A percentile compares a stretch with the other conserved stretches of the same genome.
Conservation (phyloP, 2,888 invertebrate genomes). For the Leptinotarsa haldemani region DNA sequence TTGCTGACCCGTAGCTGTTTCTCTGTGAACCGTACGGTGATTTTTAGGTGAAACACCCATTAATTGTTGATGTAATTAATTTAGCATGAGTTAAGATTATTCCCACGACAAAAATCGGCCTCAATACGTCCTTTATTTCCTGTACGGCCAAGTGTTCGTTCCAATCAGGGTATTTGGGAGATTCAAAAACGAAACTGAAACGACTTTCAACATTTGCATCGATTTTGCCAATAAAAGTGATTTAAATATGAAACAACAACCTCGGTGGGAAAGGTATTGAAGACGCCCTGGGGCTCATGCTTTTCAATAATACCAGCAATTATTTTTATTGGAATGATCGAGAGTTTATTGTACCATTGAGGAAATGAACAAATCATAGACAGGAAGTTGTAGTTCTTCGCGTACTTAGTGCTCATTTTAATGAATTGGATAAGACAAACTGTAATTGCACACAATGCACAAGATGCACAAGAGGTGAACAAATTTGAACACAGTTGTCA, state of each 20-base stretch:
- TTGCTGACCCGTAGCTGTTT: constrained; percentile 33
- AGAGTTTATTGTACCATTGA: constrained; percentile 12
- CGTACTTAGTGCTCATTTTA: neutral
- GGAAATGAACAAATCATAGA: neutral
- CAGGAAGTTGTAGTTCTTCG: neutral
- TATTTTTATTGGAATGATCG: neutral
- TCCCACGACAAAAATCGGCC: constrained; percentile 18
- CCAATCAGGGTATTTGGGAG: neutral
- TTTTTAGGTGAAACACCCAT: constrained; percentile 21
- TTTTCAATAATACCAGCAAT: neutral
- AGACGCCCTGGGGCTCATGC: neutral
- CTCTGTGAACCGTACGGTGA: constrained; percentile 31
- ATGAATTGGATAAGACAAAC: neutral
- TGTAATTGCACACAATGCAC: neutral
- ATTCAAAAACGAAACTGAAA: neutral
- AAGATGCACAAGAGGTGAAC: neutral
- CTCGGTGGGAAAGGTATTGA: neutral
- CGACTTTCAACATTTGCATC: no score
- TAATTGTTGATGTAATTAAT: constrained; percentile 27
- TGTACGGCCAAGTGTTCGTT: neutral
- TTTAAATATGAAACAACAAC: neutral
- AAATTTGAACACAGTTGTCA: neutral
- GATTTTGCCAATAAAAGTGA: no score
- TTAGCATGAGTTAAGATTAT: constrained; percentile 23
- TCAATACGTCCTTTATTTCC: constrained; percentile 5